Evolutionary conservation across 2,797 vertebrate genomes (phyloP).

Genomic region (Bradypodion ventrale): DNA sequence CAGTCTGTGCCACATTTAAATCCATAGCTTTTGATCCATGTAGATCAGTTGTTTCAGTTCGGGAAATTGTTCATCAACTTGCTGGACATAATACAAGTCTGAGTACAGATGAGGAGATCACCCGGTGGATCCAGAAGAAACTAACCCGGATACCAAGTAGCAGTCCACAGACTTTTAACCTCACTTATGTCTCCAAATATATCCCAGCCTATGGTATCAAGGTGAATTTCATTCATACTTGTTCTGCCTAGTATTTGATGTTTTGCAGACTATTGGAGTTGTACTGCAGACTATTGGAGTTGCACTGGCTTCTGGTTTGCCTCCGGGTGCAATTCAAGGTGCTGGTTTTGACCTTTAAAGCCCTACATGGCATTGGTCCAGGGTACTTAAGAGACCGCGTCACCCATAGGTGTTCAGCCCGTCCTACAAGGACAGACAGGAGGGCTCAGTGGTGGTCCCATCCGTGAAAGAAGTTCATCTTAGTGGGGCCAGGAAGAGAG

Average conservation of each 20-base stretch:
- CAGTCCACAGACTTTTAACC: not conserved
- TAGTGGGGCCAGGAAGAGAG: too few species aligned
- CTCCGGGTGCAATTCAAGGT: too few species aligned
- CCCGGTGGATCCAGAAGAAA: conserved; percentile 46
- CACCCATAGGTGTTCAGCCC: too few species aligned
- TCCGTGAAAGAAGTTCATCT: too few species aligned
- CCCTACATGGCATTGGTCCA: too few species aligned
- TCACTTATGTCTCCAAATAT: conserved; percentile 18
- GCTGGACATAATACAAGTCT: conserved; percentile 7
- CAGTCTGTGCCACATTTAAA: not conserved
- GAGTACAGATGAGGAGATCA: conserved; percentile 29
- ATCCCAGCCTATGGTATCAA: conserved; percentile 25
- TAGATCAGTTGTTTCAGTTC: conserved; percentile 56
- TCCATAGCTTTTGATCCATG: not conserved
- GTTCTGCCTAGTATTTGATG: not conserved
- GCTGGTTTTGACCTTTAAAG: too few species aligned
- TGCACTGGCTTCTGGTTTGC: too few species aligned
- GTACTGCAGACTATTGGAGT: too few species aligned
- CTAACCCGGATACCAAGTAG: conserved; percentile 27
- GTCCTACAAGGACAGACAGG: too few species aligned
- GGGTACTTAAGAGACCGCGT: too few species aligned
- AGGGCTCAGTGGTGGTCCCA: too few species aligned
- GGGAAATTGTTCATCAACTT: conserved; percentile 48
- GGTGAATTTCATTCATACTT: conserved; percentile 28
- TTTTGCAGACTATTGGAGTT: not conserved